Evolutionary conservation across 2,113 vertebrate species (phyloP).

Genomic region (Eptesicus fuscus): DNA sequence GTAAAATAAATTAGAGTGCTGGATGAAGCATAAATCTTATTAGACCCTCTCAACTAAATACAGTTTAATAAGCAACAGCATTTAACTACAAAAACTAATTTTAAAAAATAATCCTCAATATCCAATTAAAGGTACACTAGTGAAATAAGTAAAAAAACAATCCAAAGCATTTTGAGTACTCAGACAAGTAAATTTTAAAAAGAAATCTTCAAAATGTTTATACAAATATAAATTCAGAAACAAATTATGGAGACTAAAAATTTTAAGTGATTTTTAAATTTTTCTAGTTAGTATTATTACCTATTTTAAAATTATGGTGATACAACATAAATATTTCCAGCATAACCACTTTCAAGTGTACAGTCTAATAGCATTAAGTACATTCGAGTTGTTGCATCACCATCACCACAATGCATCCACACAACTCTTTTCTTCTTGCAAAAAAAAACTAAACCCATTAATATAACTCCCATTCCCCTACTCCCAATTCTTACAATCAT

Average conservation of each 20-base stretch:
- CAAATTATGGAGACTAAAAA: conserved; percentile 32
- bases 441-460: not conserved
- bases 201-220: conserved; percentile 34
- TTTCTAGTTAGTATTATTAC: not conserved
- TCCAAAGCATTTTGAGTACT: not conserved
- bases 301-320: not conserved
- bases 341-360: not conserved
- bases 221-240: conserved; percentile 32
- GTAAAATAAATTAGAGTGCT: conserved; percentile 4
- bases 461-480: not conserved
- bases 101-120: conserved; percentile 63
- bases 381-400: not conserved
- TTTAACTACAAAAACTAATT: conserved; percentile 52
- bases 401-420: not conserved
- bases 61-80: conserved; percentile 27
- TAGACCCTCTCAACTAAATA: conserved; percentile 1
- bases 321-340: not conserved
- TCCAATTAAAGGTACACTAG: conserved; percentile 61
- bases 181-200: conserved; percentile 57
- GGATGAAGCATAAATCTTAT: conserved; percentile 28
- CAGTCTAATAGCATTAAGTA: not conserved
- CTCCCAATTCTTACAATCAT: not conserved
- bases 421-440: not conserved
- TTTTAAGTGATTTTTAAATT: not conserved
- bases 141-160: conserved; percentile 39